Evolutionary conservation across 2,797 vertebrate species (phyloP).

Genomic region (Paramormyrops hopkinsi): DNA sequence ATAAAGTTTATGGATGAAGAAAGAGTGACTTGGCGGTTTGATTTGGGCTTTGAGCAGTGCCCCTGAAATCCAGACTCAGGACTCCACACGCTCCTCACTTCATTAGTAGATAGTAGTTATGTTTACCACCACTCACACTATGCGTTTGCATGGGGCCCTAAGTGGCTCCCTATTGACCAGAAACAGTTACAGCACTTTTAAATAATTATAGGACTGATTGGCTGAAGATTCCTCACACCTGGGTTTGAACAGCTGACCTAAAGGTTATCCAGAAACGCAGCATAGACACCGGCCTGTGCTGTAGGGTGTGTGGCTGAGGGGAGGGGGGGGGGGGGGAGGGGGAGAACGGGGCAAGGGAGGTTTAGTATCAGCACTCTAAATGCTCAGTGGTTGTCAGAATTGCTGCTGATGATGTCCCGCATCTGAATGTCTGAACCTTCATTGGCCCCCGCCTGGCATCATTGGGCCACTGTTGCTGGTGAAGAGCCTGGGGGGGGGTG

Average conservation of each 20-base stretch:
- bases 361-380: not conserved
- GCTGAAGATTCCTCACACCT: not conserved
- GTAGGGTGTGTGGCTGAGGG: too few relatives aligned
- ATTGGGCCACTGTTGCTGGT: not conserved
- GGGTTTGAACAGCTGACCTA: not conserved
- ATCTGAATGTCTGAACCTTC: not conserved
- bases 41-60: not conserved
- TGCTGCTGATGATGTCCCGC: not conserved
- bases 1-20: slow-evolving; percentile 28
- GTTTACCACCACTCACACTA: not conserved
- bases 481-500: not conserved
- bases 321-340: not conserved
- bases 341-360: not conserved
- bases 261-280: not conserved
- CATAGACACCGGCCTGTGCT: too few relatives aligned
- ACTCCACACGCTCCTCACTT: not conserved
- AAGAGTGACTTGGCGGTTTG: not conserved
- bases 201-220: not conserved
- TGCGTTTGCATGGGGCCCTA: not conserved
- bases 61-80: not conserved
- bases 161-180: not conserved
- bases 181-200: not conserved
- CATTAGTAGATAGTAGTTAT: not conserved
- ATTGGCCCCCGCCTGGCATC: not conserved
- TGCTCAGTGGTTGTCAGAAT: not conserved